Evolutionary conservation across 2,797 vertebrate genomes (phyloP).

Genomic region (Knipowitschia caucasica): DNA sequence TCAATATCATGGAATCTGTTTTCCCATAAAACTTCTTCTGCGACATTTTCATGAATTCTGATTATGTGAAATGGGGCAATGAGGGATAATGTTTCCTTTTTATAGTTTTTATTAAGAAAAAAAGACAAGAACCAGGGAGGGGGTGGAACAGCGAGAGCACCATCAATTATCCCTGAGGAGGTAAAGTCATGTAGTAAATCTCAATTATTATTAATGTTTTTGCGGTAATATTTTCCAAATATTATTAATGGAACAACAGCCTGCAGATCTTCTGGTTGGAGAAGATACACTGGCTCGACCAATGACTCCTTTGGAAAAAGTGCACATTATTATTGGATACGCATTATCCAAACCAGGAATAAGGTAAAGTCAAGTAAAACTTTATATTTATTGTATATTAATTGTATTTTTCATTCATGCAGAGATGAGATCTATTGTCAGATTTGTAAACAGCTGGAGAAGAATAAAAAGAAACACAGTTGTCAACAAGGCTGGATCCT

Average conservation of each 20-base stretch:
- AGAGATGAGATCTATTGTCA: conserved; percentile 98
- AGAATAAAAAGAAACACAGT: conserved; percentile 80
- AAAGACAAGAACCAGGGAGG: conserved; percentile 61
- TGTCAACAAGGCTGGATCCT: conserved; percentile 86
- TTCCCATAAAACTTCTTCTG: too few relatives aligned
- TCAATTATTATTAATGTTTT: not conserved
- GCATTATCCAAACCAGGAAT: conserved; percentile 81
- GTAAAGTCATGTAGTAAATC: conserved; percentile 31
- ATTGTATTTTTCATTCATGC: conserved; percentile 24
- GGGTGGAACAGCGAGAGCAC: conserved; percentile 53
- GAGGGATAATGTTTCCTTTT: too few relatives aligned
- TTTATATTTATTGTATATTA: too few relatives aligned
- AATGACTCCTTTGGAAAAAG: conserved; percentile 86
- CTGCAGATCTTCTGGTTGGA: conserved; percentile 71
- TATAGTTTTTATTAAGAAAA: conserved; percentile 72
- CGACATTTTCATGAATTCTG: not conserved
- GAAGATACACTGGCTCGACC: conserved; percentile 78
- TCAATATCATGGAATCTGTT: too few relatives aligned
- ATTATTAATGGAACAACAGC: conserved; percentile 27
- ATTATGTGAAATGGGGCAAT: not conserved
- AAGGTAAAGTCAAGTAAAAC: conserved; percentile 71
- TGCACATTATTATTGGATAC: conserved; percentile 86
- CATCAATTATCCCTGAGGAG: conserved; percentile 69
- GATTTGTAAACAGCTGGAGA: conserved; percentile 93
- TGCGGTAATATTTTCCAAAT: not conserved